These are phyloP conservation scores for Cavia aperea DNA, from an alignment of 2,113 vertebrate genomes.

Conservation along the genomic window DNA sequence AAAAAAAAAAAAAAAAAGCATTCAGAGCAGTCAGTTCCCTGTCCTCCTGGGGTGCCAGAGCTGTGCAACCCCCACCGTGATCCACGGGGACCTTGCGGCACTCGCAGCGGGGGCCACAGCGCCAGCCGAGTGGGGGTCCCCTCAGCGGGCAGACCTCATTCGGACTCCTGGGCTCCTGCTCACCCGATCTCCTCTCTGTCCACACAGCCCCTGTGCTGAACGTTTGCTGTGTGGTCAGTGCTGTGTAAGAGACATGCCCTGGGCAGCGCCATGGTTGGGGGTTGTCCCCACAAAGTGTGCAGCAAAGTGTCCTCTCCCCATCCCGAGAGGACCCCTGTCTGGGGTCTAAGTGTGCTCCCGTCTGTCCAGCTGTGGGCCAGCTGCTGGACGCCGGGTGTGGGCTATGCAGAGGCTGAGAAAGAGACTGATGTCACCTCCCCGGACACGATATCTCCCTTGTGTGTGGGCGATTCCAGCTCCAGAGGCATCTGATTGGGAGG, in stretches of 20 bases:
- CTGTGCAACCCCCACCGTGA: not conserved
- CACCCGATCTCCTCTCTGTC: not conserved
- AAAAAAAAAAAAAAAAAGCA: not conserved
- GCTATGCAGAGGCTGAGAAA: no score
- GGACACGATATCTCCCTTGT: not conserved
- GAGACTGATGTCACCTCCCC: not conserved
- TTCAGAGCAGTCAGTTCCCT: not conserved
- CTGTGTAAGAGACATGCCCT: not conserved
- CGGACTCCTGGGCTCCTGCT: not conserved
- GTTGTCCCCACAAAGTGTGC: not conserved
- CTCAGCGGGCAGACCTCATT: not conserved
- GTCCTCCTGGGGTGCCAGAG: not conserved
- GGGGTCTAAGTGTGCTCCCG: not conserved
- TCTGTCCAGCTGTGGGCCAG: not conserved
- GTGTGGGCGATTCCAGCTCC: not conserved
- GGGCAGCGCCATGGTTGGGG: not conserved
- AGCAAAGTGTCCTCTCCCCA: not conserved
- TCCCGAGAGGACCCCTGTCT: not conserved
- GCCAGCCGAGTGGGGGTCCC: not conserved
- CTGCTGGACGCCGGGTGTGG: no score
- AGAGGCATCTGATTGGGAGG: not conserved
- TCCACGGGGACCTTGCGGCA: no score
- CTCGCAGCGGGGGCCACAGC: not conserved
- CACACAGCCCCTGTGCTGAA: not conserved
- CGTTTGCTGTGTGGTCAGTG: not conserved